Conservation (phyloP, 2,113 vertebrate species). For the Casuarius casuarius region DNA sequence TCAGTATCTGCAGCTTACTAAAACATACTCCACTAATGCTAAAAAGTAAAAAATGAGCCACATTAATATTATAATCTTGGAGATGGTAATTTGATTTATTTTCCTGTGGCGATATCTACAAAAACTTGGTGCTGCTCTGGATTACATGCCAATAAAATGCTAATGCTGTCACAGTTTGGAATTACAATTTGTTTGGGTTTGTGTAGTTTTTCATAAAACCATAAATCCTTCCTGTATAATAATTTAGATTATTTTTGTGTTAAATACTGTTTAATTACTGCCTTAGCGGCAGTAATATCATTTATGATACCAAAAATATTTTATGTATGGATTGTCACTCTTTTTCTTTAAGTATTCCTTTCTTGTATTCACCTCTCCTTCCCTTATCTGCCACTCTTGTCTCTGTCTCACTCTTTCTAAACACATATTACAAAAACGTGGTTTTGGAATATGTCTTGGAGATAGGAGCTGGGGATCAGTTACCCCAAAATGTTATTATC, state of each 20-base stretch:
- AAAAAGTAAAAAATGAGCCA: not conserved
- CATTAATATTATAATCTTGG: not conserved
- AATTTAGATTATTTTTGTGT: not conserved
- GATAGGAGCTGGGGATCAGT: not conserved
- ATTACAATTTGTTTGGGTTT: not conserved
- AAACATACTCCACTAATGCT: not conserved
- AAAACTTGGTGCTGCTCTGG: not conserved
- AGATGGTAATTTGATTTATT: not conserved
- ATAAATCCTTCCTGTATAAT: not conserved
- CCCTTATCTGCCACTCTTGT: not conserved
- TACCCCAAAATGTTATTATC: not conserved
- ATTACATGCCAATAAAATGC: not conserved
- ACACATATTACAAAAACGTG: not conserved
- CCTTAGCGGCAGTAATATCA: not conserved
- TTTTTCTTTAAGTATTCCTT: not conserved
- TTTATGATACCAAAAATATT: not conserved
- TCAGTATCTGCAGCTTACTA: not conserved
- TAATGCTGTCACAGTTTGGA: not conserved
- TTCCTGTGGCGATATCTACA: not conserved
- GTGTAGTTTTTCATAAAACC: not conserved
- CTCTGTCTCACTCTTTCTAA: not conserved
- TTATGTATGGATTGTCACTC: not conserved
- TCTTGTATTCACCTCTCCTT: not conserved
- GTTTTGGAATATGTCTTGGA: not conserved
- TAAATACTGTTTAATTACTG: not conserved